These are phyloP conservation scores for Synanthedon vespiformis DNA, from an alignment of 2,888 invertebrate genomes.

Conservation along the genomic window DNA sequence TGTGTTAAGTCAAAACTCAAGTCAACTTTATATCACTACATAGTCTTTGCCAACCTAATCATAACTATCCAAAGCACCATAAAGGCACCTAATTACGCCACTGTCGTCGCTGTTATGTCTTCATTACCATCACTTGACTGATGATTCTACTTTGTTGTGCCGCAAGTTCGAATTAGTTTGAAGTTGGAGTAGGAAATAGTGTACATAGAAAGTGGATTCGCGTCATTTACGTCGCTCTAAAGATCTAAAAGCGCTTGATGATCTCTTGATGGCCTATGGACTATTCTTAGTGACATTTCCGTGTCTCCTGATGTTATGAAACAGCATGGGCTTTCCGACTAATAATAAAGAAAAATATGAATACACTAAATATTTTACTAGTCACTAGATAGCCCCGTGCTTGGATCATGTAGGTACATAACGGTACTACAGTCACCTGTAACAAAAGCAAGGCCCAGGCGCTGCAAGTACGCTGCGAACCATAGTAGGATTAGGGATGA, in stretches of 20 bases:
- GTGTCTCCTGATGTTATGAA: neutral
- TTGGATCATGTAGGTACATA: too few relatives aligned
- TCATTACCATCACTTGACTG: conserved; percentile 37
- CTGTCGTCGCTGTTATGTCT: conserved; percentile 40
- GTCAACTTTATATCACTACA: neutral
- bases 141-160: conserved; percentile 28
- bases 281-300: neutral
- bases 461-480: too few relatives aligned
- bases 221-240: neutral
- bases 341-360: too few relatives aligned
- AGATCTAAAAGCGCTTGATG: neutral
- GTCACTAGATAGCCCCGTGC: too few relatives aligned
- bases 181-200: neutral
- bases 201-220: neutral
- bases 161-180: neutral
- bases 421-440: too few relatives aligned
- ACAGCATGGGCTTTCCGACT: too few relatives aligned
- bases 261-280: neutral
- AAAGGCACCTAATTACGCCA: conserved; percentile 43
- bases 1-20: too few relatives aligned
- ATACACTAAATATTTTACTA: too few relatives aligned
- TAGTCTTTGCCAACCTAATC: conserved; percentile 28
- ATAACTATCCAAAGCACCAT: conserved; percentile 26
- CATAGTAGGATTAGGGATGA: too few relatives aligned
- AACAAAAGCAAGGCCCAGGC: too few relatives aligned